Evolutionary conservation across 1,140 invertebrate species (phyloP).

Genomic region (Pseudomyrmex concolor): DNA sequence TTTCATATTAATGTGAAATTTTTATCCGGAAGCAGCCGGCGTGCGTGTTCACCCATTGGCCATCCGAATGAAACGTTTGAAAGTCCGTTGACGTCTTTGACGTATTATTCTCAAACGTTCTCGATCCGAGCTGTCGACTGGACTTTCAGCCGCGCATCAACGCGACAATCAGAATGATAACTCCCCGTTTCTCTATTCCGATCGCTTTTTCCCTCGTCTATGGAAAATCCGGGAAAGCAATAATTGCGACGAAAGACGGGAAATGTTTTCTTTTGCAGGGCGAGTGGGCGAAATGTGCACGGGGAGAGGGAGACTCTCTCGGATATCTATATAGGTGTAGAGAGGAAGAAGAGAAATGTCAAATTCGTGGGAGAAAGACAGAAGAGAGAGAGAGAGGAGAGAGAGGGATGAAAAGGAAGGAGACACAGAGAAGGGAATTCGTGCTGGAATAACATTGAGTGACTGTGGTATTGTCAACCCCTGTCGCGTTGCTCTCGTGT

Average conservation of each 20-base stretch:
- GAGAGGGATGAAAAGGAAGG: not conserved
- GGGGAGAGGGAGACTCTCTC: slow-evolving; percentile 1
- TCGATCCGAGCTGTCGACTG: slow-evolving; percentile 25
- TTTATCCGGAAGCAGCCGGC: not conserved
- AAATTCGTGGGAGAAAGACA: slow-evolving; percentile 5
- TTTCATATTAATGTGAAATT: not conserved
- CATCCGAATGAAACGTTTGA: not conserved
- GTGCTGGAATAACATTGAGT: slow-evolving; percentile 84
- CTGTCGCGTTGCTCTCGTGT: slow-evolving; percentile 63
- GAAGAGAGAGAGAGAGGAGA: slow-evolving; percentile 17
- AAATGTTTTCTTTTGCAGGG: slow-evolving; percentile 80
- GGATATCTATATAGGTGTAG: slow-evolving; percentile 46
- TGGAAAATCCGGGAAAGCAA: slow-evolving; percentile 76
- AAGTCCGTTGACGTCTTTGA: not conserved
- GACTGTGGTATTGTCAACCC: slow-evolving; percentile 83
- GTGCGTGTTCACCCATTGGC: no score
- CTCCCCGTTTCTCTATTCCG: not conserved
- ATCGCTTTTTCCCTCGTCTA: slow-evolving; percentile 45
- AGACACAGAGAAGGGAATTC: slow-evolving; percentile 27
- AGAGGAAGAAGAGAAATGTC: not conserved
- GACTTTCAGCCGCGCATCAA: slow-evolving; percentile 46
- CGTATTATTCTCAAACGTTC: slow-evolving; percentile 21
- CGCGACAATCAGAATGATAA: slow-evolving; percentile 45
- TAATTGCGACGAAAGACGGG: slow-evolving; percentile 72
- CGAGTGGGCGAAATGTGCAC: slow-evolving; percentile 71